Conservation (phyloP, 1,140 invertebrate genomes). For the Diachasma alloeum region DNA sequence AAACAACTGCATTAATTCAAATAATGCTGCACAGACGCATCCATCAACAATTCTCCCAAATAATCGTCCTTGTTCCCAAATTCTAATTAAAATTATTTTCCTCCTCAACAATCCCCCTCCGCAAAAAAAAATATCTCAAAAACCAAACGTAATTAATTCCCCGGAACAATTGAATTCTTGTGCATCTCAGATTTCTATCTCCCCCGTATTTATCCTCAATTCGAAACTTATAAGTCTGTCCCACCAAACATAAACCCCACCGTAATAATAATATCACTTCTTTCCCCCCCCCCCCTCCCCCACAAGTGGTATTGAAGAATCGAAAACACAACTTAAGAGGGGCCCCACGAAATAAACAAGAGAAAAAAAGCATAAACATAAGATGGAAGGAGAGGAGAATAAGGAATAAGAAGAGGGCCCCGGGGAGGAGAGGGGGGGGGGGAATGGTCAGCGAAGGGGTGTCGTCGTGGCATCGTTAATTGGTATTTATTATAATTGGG, state of each 20-base stretch:
- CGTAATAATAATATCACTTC: constrained; percentile 8
- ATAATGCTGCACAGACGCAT: too few species aligned
- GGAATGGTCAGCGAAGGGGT: constrained; percentile 20
- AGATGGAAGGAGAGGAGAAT: constrained; percentile 1
- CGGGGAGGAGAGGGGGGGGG: neutral
- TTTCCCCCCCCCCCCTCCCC: neutral
- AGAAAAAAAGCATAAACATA: neutral
- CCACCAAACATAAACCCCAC: neutral
- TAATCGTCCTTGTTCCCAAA: neutral
- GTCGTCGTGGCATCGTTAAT: constrained; percentile 46
- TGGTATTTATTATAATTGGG: constrained; percentile 59
- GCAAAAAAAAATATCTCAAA: neutral
- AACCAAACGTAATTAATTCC: neutral
- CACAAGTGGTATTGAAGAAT: neutral
- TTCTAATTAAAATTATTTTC: neutral
- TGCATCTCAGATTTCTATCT: neutral
- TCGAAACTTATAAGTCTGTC: neutral
- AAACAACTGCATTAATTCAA: too few species aligned
- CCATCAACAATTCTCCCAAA: too few species aligned
- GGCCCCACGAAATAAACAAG: neutral
- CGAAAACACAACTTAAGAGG: neutral
- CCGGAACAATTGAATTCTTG: neutral
- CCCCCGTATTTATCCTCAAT: neutral
- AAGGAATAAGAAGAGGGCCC: constrained; percentile 1
- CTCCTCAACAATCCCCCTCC: neutral